Conservation (phyloP, 1,140 invertebrate species). For the Aricia agestis region DNA sequence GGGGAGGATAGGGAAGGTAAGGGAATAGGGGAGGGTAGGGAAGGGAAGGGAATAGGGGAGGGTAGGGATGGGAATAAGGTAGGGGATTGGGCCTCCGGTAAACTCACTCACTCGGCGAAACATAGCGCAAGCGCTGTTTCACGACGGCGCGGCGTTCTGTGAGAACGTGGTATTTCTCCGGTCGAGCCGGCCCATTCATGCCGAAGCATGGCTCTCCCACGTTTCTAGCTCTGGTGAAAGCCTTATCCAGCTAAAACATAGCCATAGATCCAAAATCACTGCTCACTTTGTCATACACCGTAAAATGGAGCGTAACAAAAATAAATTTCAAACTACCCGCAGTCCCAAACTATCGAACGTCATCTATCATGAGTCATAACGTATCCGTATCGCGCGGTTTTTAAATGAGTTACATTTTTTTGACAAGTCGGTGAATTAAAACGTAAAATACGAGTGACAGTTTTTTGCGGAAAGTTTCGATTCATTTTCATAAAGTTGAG, state of each 20-base stretch:
- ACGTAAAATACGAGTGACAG: conserved; percentile 7
- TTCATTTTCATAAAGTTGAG: conserved; percentile 3
- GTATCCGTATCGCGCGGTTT: conserved; percentile 7
- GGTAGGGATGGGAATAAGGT: too few relatives aligned
- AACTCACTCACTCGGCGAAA: too few relatives aligned
- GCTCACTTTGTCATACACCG: background rate
- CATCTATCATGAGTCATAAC: background rate
- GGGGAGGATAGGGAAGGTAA: too few relatives aligned
- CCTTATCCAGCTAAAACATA: background rate
- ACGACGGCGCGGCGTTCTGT: too few relatives aligned
- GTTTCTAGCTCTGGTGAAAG: too few relatives aligned
- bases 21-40: too few relatives aligned
- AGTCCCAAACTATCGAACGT: conserved; percentile 2
- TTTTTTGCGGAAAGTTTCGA: conserved; percentile 10
- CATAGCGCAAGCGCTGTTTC: too few relatives aligned
- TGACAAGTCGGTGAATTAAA: conserved; percentile 9
- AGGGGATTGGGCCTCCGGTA: too few relatives aligned
- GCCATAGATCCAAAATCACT: background rate
- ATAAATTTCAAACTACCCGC: background rate
- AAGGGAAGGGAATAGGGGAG: too few relatives aligned
- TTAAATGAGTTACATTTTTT: conserved; percentile 10
- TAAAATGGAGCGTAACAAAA: background rate
- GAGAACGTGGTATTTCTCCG: too few relatives aligned
- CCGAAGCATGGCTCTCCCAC: too few relatives aligned
- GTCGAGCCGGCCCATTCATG: too few relatives aligned